phyloP scores from a whole-genome alignment of 1,140 invertebrate species.

The Drosophila seguyi region DNA sequence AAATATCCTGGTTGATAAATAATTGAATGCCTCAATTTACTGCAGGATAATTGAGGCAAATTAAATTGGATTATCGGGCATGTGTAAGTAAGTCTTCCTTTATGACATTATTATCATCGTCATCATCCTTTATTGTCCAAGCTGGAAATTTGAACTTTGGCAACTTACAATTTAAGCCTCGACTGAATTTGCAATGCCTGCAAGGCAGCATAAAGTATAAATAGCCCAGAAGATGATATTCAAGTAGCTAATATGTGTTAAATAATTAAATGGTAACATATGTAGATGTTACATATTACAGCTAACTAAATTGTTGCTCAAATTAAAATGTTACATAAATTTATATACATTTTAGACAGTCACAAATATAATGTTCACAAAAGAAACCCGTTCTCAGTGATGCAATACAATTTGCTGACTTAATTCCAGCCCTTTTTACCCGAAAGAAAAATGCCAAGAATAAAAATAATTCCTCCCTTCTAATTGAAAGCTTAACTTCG shows the following conservation, averaged over 20 bases:
- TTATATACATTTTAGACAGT: not conserved
- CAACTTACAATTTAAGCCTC: constrained; percentile 12
- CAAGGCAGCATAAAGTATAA: constrained; percentile 13
- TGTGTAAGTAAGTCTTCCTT: constrained; percentile 22
- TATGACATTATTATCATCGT: constrained; percentile 9
- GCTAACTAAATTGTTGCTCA: not conserved
- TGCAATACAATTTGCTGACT: not conserved
- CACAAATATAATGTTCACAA: not conserved
- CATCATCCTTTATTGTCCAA: constrained; percentile 6
- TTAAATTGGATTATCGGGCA: constrained; percentile 30
- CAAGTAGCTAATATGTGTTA: not conserved
- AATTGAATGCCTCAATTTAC: not conserved
- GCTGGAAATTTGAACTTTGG: constrained; percentile 6
- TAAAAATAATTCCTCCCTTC: not conserved
- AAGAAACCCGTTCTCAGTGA: not conserved
- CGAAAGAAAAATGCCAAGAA: not conserved
- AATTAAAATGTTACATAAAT: not conserved
- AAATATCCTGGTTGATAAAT: not conserved
- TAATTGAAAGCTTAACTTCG: constrained; percentile 8
- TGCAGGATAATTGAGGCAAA: constrained; percentile 1
- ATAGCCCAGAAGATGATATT: not conserved
- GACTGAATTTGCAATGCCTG: not conserved
- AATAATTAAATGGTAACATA: not conserved
- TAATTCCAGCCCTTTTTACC: not conserved
- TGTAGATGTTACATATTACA: not conserved